phyloP scores from a whole-genome alignment of 2,797 vertebrate species.

The Steatocranus sp. region DNA sequence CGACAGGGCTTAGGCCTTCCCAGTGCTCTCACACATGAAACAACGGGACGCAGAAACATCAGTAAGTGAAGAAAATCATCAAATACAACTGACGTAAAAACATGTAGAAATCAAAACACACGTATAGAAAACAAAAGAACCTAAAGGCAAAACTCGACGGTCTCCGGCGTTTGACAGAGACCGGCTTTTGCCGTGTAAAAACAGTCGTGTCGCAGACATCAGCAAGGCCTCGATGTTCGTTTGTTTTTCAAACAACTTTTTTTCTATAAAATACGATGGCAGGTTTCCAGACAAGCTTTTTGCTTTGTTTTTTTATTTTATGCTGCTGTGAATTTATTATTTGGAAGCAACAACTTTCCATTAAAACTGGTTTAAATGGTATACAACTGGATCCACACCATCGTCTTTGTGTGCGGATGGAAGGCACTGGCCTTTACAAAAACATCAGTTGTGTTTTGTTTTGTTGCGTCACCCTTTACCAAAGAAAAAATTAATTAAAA shows the following conservation, averaged over 20 bases:
- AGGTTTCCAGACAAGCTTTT: neutral
- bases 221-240: conserved; percentile 46
- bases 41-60: conserved; percentile 8
- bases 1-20: conserved; percentile 28
- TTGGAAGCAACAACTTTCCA: neutral
- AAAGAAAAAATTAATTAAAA: neutral
- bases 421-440: conserved; percentile 41
- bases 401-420: neutral
- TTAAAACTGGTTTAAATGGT: neutral
- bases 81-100: conserved; percentile 35
- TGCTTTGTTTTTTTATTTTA: neutral
- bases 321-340: neutral
- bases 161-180: neutral
- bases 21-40: neutral
- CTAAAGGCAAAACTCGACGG: conserved; percentile 29
- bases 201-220: conserved; percentile 24
- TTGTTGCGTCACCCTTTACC: neutral
- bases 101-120: conserved; percentile 29
- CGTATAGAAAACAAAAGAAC: conserved; percentile 28
- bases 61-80: conserved; percentile 5
- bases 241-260: neutral
- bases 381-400: neutral
- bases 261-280: neutral
- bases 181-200: neutral
- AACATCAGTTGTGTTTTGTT: neutral